These are phyloP conservation scores for Carlito syrichta DNA, from an alignment of 2,113 vertebrate genomes.

Conservation along the genomic window DNA sequence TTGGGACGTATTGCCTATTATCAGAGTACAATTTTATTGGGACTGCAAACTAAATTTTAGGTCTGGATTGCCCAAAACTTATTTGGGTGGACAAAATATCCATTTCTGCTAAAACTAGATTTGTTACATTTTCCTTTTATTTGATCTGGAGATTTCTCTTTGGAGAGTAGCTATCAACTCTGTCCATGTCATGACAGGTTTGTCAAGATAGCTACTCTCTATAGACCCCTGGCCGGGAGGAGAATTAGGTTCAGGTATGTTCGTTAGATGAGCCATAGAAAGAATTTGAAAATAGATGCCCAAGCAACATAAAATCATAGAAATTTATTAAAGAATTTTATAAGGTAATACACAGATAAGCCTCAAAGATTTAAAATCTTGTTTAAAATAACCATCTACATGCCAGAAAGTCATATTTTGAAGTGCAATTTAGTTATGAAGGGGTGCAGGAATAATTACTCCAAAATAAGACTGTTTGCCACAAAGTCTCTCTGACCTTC, in stretches of 20 bases:
- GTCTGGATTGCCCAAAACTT: not conserved
- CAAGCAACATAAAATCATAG: not conserved
- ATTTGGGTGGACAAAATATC: not conserved
- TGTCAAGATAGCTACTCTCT: not conserved
- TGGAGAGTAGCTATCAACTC: not conserved
- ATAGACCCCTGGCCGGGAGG: not conserved
- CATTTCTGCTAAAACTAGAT: not conserved
- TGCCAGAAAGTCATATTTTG: not conserved
- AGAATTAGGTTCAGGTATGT: not conserved
- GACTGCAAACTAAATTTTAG: not conserved
- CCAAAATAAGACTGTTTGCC: no score
- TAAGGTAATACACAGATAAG: not conserved
- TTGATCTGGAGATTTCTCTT: not conserved
- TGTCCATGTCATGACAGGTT: not conserved
- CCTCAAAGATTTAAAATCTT: not conserved
- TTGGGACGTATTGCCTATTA: not conserved
- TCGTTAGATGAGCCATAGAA: not conserved
- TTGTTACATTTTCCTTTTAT: not conserved
- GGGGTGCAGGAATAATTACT: no score
- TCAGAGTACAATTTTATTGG: not conserved
- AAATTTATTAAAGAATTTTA: not conserved
- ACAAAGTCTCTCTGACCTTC: no score
- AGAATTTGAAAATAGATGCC: not conserved
- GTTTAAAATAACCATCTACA: not conserved
- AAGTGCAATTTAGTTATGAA: not conserved